Conservation (phyloP, 2,888 invertebrate genomes). For the Esperia sulphurella region DNA sequence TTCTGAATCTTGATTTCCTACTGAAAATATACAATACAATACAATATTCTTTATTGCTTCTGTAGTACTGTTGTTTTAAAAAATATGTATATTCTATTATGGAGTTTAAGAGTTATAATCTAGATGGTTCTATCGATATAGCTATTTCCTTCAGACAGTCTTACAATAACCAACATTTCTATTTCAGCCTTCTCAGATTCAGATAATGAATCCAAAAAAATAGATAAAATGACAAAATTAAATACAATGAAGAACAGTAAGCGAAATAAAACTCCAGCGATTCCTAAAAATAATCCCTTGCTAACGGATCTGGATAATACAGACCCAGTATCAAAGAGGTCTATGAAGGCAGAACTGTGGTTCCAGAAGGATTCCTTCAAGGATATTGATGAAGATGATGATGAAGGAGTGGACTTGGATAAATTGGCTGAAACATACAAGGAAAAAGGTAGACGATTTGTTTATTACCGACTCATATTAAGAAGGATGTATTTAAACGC, state of each 20-base stretch:
- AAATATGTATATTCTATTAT: too few relatives aligned
- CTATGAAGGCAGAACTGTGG: slow-evolving; percentile 91
- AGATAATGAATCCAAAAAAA: slow-evolving; percentile 70
- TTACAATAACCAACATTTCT: slow-evolving; percentile 4
- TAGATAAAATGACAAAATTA: slow-evolving; percentile 58
- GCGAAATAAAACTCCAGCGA: slow-evolving; percentile 30
- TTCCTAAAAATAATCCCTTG: slow-evolving; percentile 82
- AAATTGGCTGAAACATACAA: slow-evolving; percentile 85
- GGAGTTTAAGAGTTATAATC: too few relatives aligned
- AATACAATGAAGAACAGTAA: slow-evolving; percentile 63
- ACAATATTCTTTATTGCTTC: too few relatives aligned
- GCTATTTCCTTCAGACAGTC: too few relatives aligned
- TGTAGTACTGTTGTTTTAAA: too few relatives aligned
- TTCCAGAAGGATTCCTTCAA: slow-evolving; percentile 92
- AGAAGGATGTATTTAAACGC: too few relatives aligned
- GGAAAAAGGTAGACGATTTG: slow-evolving; percentile 79
- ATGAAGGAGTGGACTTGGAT: slow-evolving; percentile 93
- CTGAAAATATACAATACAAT: too few relatives aligned
- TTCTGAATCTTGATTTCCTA: too few relatives aligned
- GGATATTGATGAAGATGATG: slow-evolving; percentile 88
- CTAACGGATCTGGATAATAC: slow-evolving; percentile 89
- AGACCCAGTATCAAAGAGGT: slow-evolving; percentile 84
- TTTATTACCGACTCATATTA: too few relatives aligned
- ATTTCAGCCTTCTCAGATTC: slow-evolving; percentile 82
- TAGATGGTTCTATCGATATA: too few relatives aligned